Evolutionary conservation across 1,140 invertebrate genomes (phyloP).

Genomic region (Bombus ignitus): DNA sequence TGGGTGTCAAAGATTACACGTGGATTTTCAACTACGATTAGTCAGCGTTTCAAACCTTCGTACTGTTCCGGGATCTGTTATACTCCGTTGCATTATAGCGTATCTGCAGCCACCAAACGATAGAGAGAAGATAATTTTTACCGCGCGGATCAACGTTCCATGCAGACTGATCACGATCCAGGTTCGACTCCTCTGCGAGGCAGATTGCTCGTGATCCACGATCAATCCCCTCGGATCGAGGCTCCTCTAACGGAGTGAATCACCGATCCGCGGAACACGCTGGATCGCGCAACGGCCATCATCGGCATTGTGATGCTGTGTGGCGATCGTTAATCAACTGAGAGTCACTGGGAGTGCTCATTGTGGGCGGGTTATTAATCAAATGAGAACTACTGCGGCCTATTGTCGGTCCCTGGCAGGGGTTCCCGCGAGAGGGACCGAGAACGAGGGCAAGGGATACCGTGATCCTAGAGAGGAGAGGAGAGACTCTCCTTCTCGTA

Average conservation of each 20-base stretch:
- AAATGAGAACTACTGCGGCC: slow-evolving; percentile 81
- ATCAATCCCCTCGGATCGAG: slow-evolving; percentile 41
- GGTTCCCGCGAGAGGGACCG: slow-evolving; percentile 59
- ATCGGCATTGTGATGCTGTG: slow-evolving; percentile 64
- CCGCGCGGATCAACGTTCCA: neutral
- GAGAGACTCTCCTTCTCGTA: slow-evolving; percentile 66
- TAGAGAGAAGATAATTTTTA: neutral
- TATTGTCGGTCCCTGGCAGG: slow-evolving; percentile 76
- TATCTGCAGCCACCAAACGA: neutral
- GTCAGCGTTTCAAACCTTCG: neutral
- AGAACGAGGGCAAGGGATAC: slow-evolving; percentile 48
- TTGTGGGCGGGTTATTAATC: slow-evolving; percentile 82
- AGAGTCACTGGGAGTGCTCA: slow-evolving; percentile 78
- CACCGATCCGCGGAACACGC: slow-evolving; percentile 44
- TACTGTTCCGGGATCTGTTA: neutral
- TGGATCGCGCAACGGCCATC: slow-evolving; percentile 63
- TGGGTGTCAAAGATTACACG: neutral
- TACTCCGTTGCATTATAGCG: too few species aligned
- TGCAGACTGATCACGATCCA: slow-evolving; percentile 2
- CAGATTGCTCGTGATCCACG: slow-evolving; percentile 30
- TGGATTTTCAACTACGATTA: neutral
- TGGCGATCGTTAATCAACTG: slow-evolving; percentile 80
- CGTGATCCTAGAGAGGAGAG: slow-evolving; percentile 59
- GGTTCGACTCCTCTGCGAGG: neutral
- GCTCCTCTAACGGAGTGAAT: slow-evolving; percentile 38